phyloP scores from a whole-genome alignment of 1,140 invertebrate genomes.

The Zaprionus capensis region DNA sequence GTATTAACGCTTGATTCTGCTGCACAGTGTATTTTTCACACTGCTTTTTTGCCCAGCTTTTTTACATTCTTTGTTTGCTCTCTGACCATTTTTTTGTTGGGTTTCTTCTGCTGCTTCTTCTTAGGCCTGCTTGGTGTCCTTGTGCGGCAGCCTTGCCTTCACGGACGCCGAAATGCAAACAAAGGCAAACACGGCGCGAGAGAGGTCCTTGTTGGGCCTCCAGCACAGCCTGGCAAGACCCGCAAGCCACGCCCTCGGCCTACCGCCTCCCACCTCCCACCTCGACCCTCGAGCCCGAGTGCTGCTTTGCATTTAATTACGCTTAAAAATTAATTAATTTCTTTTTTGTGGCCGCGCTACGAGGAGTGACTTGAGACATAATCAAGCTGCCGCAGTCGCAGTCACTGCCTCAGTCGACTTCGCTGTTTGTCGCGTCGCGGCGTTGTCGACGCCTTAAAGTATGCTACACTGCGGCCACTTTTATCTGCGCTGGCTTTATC shows the following conservation, averaged over 20 bases:
- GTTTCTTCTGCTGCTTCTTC: slow-evolving; percentile 10
- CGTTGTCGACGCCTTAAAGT: slow-evolving; percentile 65
- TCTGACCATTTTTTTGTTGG: slow-evolving; percentile 10
- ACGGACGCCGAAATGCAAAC: slow-evolving; percentile 40
- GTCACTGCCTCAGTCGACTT: slow-evolving; percentile 23
- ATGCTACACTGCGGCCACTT: slow-evolving; percentile 65
- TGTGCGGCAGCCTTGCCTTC: slow-evolving; percentile 43
- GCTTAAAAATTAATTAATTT: slow-evolving; percentile 83
- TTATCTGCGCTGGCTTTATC: slow-evolving; percentile 67
- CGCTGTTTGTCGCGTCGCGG: not conserved
- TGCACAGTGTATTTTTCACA: slow-evolving; percentile 6
- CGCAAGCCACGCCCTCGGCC: not conserved
- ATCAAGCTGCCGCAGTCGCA: slow-evolving; percentile 61
- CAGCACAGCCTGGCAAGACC: not conserved
- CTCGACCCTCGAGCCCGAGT: slow-evolving; percentile 34
- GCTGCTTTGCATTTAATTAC: slow-evolving; percentile 82
- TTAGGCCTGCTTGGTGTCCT: slow-evolving; percentile 20
- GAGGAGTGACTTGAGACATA: slow-evolving; percentile 76
- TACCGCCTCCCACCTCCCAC: not conserved
- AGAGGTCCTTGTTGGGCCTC: slow-evolving; percentile 34
- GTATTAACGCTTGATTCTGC: slow-evolving; percentile 49
- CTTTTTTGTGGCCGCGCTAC: slow-evolving; percentile 67
- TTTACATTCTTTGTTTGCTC: not conserved
- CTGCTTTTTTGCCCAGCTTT: not conserved
- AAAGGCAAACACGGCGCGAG: slow-evolving; percentile 25